Evolutionary conservation across 92 coral and sea anemone species (phyloP), one percentile per base, ranked within the genome.

Genomic region (Paragorgia papillata): DNA sequence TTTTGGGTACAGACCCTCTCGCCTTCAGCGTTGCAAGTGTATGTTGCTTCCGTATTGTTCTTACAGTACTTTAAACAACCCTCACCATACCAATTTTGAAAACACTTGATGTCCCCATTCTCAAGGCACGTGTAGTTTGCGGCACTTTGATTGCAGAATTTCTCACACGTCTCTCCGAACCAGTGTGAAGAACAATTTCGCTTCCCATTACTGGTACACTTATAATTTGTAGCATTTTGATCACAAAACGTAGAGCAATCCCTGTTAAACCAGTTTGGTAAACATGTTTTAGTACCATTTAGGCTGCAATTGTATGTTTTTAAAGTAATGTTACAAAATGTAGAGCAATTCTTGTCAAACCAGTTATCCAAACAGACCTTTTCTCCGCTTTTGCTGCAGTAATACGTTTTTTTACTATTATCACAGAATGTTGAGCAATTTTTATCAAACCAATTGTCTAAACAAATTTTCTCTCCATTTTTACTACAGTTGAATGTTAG

Each of bases 381-480:
- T 0, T 30, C 19, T 1, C 77, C 77, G 15, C 22, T 53, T 27
- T 15, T 69, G 63, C 59, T 81, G 58, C 97, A 92, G 15, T 73
- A 48, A 75, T 73, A 91, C 18, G 34, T 85, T 65, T 31, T 40
- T 20, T 75, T 71, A 48, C 69, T 66, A 14, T 28, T 62, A 18
- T 70, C n/a, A 48, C 97, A 91, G 43, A 69, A 66, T 0, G 63
- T 76, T 7, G 86, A 70, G 27, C 97, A 91, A 37, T 75, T 79
- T 2, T 30, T n/a, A 20, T 88, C 94, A 79, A 75, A 91, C 94
- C 94, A 91, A 82, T 82, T 57, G 12, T 27, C 57, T 25, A 86
- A 44, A 62, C 97, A 91, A 24, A 88, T 25, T 69, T 43, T 91
- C 3, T 25, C 27, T 24, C 97, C 97, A 3, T 73, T 54, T 20